phyloP scores from a whole-genome alignment of 2,888 invertebrate species.

The Pterostichus niger region DNA sequence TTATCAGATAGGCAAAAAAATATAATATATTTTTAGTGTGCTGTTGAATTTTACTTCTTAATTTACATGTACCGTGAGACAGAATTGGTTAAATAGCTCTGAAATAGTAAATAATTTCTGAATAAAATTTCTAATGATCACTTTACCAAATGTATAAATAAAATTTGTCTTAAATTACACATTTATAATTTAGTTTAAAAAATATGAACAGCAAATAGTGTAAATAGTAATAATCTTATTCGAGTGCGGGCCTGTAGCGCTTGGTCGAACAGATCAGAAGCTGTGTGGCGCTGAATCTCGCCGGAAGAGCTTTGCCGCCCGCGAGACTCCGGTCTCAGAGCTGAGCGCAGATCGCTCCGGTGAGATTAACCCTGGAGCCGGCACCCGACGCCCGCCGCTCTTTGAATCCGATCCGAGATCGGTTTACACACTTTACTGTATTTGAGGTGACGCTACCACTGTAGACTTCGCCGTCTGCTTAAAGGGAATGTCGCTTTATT shows the following conservation, averaged over 20 bases:
- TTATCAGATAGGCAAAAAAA: too few relatives aligned
- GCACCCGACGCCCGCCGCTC: slow-evolving; percentile 14
- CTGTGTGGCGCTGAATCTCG: slow-evolving; percentile 21
- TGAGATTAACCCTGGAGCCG: slow-evolving; percentile 59
- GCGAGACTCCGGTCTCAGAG: slow-evolving; percentile 17
- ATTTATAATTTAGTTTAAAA: too few relatives aligned
- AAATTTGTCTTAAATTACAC: too few relatives aligned
- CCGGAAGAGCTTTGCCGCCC: slow-evolving; percentile 59
- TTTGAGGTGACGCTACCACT: slow-evolving; percentile 32
- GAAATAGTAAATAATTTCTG: too few relatives aligned
- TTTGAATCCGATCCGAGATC: slow-evolving; percentile 39
- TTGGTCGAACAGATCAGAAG: not conserved
- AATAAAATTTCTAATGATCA: too few relatives aligned
- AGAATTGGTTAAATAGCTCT: too few relatives aligned
- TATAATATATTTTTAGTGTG: too few relatives aligned
- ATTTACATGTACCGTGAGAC: too few relatives aligned
- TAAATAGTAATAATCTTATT: too few relatives aligned
- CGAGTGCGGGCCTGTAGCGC: not conserved
- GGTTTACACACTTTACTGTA: slow-evolving; percentile 44
- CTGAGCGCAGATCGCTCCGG: slow-evolving; percentile 38
- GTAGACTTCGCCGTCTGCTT: slow-evolving; percentile 11
- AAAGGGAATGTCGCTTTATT: slow-evolving; percentile 58
- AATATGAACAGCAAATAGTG: too few relatives aligned
- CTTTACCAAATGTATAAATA: too few relatives aligned
- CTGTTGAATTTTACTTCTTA: too few relatives aligned